Conservation (phyloP, 1,140 invertebrate species). For the Drosophila rhopaloa region DNA sequence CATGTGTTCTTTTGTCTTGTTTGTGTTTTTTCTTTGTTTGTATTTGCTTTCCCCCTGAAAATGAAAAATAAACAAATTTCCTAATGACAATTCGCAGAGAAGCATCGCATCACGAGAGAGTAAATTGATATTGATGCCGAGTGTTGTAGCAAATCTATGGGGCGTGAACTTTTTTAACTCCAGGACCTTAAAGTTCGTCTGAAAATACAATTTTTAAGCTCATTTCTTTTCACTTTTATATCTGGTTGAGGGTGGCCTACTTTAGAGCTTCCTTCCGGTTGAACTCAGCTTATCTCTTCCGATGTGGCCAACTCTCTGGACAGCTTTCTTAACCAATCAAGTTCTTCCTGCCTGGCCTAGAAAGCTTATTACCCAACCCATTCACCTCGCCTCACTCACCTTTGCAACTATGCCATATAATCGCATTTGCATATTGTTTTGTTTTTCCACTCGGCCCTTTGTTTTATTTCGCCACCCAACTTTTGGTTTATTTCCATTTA, state of each 20-base stretch:
- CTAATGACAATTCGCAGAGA: conserved; percentile 61
- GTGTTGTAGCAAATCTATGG: conserved; percentile 34
- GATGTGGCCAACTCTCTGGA: conserved; percentile 47
- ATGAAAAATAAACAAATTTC: conserved; percentile 82
- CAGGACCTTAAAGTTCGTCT: conserved; percentile 21
- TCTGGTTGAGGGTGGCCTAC: conserved; percentile 21
- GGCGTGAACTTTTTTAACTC: conserved; percentile 25
- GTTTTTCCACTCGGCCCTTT: conserved; percentile 25
- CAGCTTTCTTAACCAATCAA: conserved; percentile 54
- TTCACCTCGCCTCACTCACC: conserved; percentile 15
- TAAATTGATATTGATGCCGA: conserved; percentile 73
- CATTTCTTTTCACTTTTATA: conserved; percentile 19
- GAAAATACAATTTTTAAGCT: conserved; percentile 13
- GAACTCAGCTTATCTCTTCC: conserved; percentile 34
- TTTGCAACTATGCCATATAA: conserved; percentile 16
- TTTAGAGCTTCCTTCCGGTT: conserved; percentile 31
- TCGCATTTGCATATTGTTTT: conserved; percentile 60
- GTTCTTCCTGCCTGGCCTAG: conserved; percentile 40
- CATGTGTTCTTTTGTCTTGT: conserved; percentile 21
- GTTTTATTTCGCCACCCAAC: conserved; percentile 5
- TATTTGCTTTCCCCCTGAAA: conserved; percentile 49
- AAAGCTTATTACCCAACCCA: conserved; percentile 38
- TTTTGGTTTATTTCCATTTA: conserved; percentile 71
- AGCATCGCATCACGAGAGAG: conserved; percentile 33
- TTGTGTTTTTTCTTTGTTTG: conserved; percentile 53